Conservation (phyloP, 2,797 vertebrate genomes). For the Pangasius macronema region DNA sequence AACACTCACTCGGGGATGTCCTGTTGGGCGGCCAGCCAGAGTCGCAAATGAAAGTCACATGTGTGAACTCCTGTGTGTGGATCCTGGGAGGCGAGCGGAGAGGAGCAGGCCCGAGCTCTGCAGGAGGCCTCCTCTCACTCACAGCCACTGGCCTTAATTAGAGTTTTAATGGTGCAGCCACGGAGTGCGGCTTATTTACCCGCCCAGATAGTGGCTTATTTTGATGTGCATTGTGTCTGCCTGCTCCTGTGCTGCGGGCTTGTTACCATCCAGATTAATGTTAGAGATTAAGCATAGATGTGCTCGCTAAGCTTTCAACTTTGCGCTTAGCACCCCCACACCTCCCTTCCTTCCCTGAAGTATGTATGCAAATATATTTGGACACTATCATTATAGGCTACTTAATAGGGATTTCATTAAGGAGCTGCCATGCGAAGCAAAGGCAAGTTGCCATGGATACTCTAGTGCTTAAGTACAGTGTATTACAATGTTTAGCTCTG, state of each 20-base stretch:
- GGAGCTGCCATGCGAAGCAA: constrained; percentile 69
- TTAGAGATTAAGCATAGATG: constrained; percentile 49
- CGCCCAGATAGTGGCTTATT: constrained; percentile 46
- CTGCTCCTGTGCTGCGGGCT: constrained; percentile 43
- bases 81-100: constrained; percentile 30
- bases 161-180: constrained; percentile 46
- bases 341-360: constrained; percentile 56
- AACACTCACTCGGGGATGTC: constrained; percentile 80
- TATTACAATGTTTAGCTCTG: constrained; percentile 78
- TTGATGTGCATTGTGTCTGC: constrained; percentile 49
- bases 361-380: constrained; percentile 79
- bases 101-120: constrained; percentile 30
- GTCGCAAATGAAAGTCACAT: constrained; percentile 76
- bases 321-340: constrained; percentile 56
- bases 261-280: constrained; percentile 55
- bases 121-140: constrained; percentile 38
- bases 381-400: constrained; percentile 78
- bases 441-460: constrained; percentile 82
- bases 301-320: constrained; percentile 42
- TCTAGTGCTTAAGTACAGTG: constrained; percentile 74
- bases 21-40: constrained; percentile 75
- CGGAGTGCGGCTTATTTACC: constrained; percentile 45
- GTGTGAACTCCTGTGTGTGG: constrained; percentile 61
- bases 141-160: constrained; percentile 49
- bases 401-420: constrained; percentile 83